Evolutionary conservation across 2,113 vertebrate genomes (phyloP).

Genomic region (Bos taurus): ARS-UCD2.0 NC_037356.1:47502501-47503000

Average conservation of each 20-base stretch:
- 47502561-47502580: background rate
- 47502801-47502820: background rate
- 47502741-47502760: background rate
- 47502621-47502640: fast-evolving
- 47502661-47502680: background rate
- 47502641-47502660: background rate
- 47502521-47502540: too few species aligned
- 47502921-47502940: too few species aligned
- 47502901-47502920: too few species aligned
- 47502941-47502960: too few species aligned
- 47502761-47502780: background rate
- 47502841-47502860: background rate
- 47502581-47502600: background rate
- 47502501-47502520: fast-evolving
- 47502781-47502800: background rate
- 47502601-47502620: fast-evolving
- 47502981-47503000: too few species aligned
- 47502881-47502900: background rate
- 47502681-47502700: background rate
- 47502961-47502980: too few species aligned
- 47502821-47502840: background rate
- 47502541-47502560: background rate
- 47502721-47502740: background rate
- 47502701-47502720: background rate
- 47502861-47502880: background rate